Conservation (phyloP, 2,888 invertebrate genomes). For the Apotomis turbidana region DNA sequence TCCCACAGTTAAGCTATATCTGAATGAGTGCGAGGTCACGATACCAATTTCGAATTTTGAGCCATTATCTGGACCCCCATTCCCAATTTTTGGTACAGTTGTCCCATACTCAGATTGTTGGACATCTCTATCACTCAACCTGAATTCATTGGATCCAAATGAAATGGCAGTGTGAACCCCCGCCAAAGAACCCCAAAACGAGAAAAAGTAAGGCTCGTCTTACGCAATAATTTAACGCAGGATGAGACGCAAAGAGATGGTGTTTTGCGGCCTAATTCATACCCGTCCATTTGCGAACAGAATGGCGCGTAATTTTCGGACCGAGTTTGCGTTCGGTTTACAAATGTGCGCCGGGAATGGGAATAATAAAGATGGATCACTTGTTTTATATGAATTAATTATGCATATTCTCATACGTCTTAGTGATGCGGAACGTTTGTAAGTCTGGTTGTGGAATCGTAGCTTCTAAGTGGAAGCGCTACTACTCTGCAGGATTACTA, state of each 20-base stretch:
- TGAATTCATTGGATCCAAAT: no score
- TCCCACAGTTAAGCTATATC: no score
- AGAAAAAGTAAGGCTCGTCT: conserved; percentile 19
- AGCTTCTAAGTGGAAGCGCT: no score
- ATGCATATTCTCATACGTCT: conserved; percentile 21
- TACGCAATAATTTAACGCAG: conserved; percentile 27
- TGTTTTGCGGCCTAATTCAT: conserved; percentile 42
- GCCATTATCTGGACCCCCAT: no score
- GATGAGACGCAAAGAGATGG: conserved; percentile 36
- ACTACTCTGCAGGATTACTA: no score
- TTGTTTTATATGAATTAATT: conserved; percentile 29
- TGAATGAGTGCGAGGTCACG: no score
- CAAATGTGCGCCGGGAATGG: conserved; percentile 45
- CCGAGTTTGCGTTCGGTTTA: conserved; percentile 47
- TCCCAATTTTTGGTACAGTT: no score
- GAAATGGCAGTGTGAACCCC: no score
- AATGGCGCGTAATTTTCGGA: conserved; percentile 46
- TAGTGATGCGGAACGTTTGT: not conserved
- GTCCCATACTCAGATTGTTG: no score
- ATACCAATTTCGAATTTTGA: no score
- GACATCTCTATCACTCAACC: no score
- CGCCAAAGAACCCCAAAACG: not conserved
- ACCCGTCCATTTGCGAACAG: conserved; percentile 41
- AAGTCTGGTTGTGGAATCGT: no score
- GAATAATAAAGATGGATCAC: conserved; percentile 40